phyloP scores from a whole-genome alignment of 2,888 invertebrate species.

The Apantesis nais region DNA sequence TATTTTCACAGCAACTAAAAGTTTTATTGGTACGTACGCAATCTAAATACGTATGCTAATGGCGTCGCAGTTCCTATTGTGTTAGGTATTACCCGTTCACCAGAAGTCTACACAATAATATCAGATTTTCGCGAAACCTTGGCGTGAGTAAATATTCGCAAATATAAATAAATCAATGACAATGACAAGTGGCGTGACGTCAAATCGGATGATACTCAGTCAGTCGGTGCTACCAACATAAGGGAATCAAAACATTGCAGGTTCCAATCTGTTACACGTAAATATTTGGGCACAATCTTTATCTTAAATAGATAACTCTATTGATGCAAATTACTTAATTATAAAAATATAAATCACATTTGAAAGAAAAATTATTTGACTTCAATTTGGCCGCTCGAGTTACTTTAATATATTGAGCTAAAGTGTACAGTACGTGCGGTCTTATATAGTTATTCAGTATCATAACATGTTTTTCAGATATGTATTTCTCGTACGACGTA shows the following conservation, averaged over 20 bases:
- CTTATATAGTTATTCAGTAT: slow-evolving; percentile 57
- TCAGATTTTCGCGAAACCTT: slow-evolving; percentile 31
- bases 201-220: slow-evolving; percentile 67
- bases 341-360: slow-evolving; percentile 13
- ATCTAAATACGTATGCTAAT: not conserved
- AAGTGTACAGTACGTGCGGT: slow-evolving; percentile 18
- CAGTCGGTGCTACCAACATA: slow-evolving; percentile 57
- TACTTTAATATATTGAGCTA: slow-evolving; percentile 21
- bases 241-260: slow-evolving; percentile 60
- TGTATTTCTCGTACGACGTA: slow-evolving; percentile 8
- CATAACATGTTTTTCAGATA: slow-evolving; percentile 69
- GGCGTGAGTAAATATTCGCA: slow-evolving; percentile 41
- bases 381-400: not conserved
- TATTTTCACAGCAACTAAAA: not conserved
- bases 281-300: too few relatives aligned
- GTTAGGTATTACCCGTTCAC: not conserved
- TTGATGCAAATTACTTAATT: not conserved
- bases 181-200: slow-evolving; percentile 62
- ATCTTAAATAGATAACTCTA: too few relatives aligned
- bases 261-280: slow-evolving; percentile 36
- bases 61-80: not conserved
- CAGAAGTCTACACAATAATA: slow-evolving; percentile 13
- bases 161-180: slow-evolving; percentile 75
- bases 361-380: not conserved
- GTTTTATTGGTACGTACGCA: not conserved